Evolutionary conservation across 1,140 invertebrate species (phyloP), one percentile per base, ranked within the genome.

Genomic region (Dermatophagoides farinae): DNA sequence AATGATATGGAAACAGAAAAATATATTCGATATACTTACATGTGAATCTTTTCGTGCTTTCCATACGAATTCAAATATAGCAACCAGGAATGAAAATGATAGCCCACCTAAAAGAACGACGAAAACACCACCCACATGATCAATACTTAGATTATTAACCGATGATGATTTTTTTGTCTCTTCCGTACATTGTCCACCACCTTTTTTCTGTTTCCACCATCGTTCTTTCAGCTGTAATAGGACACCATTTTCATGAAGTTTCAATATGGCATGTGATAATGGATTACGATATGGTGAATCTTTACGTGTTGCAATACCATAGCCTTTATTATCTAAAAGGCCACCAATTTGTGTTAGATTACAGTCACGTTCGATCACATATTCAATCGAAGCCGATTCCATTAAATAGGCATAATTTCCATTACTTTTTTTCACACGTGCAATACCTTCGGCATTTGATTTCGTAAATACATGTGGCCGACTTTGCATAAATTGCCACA

Each of bases 311-410:
- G 69, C 70, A 44, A 71, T 71, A 40, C 70, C 71, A 51, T 71
- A 71, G 23, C 69, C 85, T 72, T 95, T 95, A 39, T 85, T 89
- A 67, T 93, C 90, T 16, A 95, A 74, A 0, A 96, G 77, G 1
- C 91, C 92, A 0, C 93, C 93, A 46, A 98, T 90, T 78, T 97
- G 91, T 38, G 93, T 98, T 4, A 98, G 75, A 73, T 97, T 95
- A 72, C 93, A 98, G 69, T 97, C 87, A 53, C 92, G 76, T 74
- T 97, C 89, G 0, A 93, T 87, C 0, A 82, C 82, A 69, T 93
- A 95, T 71, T 98, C 95, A 54, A 98, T 74, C 80, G 95, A 96
- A 0, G 91, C 95, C 0, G 90, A 96, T 74, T 98, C 93, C 88
- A 60, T 60, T 50, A 60, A n/a, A 37, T 50, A 89, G 43, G 67